phyloP scores from a whole-genome alignment of 1,140 invertebrate species.

The Drosophila virilis region DNA sequence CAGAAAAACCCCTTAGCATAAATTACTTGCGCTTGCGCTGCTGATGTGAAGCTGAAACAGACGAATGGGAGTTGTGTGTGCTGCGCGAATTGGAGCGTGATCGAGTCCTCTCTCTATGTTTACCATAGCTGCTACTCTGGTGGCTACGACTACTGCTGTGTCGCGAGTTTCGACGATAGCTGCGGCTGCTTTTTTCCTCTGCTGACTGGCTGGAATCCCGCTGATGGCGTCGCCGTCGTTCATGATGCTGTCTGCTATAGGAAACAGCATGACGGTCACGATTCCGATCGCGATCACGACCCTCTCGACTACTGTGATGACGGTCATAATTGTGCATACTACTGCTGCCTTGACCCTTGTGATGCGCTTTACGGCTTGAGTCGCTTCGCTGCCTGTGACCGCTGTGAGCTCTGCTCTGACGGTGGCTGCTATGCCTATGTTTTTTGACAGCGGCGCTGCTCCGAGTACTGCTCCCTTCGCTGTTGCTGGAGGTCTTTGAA shows the following conservation, averaged over 20 bases:
- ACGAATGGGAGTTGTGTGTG: slow-evolving; percentile 62
- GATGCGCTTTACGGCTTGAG: slow-evolving; percentile 7
- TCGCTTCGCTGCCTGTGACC: slow-evolving; percentile 22
- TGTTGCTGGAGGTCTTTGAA: slow-evolving; percentile 54
- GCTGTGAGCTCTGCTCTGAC: slow-evolving; percentile 3
- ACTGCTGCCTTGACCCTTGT: slow-evolving; percentile 11
- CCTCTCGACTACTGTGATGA: slow-evolving; percentile 16
- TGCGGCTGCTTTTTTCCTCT: slow-evolving; percentile 45
- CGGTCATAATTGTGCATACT: slow-evolving; percentile 13
- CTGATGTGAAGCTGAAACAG: slow-evolving; percentile 60
- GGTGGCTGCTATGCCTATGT: slow-evolving; percentile 1
- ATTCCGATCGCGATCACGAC: slow-evolving; percentile 5
- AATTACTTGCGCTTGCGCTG: slow-evolving; percentile 66
- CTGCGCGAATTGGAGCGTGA: slow-evolving; percentile 70
- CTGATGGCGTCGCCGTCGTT: slow-evolving; percentile 3
- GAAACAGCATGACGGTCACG: slow-evolving; percentile 17
- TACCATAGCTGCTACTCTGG: slow-evolving; percentile 50
- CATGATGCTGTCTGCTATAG: slow-evolving; percentile 25
- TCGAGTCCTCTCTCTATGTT: slow-evolving; percentile 45
- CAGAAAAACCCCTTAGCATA: slow-evolving; percentile 28
- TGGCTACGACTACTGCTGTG: slow-evolving; percentile 52
- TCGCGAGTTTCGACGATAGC: slow-evolving; percentile 41
- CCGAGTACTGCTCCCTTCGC: slow-evolving; percentile 32
- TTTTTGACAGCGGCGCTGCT: slow-evolving; percentile 34
- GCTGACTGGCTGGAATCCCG: slow-evolving; percentile 56